Conservation (phyloP, 1,140 invertebrate species). For the Hypothenemus hampei region DNA sequence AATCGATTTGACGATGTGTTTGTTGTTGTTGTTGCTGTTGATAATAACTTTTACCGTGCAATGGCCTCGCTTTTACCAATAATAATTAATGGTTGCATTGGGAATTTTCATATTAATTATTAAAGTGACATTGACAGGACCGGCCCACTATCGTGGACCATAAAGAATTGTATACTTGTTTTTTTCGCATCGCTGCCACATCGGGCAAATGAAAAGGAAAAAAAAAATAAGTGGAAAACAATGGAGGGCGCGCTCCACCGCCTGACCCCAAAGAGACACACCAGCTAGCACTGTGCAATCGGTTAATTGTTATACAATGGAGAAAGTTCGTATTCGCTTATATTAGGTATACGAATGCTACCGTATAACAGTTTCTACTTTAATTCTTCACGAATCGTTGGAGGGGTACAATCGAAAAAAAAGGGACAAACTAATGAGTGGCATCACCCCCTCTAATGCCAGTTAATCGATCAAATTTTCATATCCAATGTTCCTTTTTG, state of each 20-base stretch:
- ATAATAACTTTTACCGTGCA: too few species aligned
- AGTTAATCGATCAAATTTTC: slow-evolving; percentile 23
- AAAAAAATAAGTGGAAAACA: slow-evolving; percentile 14
- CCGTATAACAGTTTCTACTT: not conserved
- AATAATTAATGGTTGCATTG: too few species aligned
- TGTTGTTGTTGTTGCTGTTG: too few species aligned
- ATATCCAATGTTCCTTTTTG: slow-evolving; percentile 17
- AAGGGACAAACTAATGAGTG: not conserved
- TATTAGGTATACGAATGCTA: slow-evolving; percentile 17
- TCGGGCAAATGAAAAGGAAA: too few species aligned
- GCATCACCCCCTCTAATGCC: not conserved
- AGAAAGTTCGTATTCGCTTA: slow-evolving; percentile 22
- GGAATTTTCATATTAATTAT: too few species aligned
- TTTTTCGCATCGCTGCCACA: not conserved
- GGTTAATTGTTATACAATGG: slow-evolving; percentile 28
- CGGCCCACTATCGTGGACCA: too few species aligned
- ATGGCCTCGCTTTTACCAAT: too few species aligned
- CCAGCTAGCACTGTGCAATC: slow-evolving; percentile 20
- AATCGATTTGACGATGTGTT: too few species aligned
- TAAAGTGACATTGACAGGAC: too few species aligned
- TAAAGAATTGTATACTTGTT: too few species aligned
- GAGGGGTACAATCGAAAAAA: not conserved
- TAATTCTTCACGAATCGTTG: not conserved
- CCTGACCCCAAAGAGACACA: slow-evolving; percentile 16
- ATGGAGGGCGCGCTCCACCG: slow-evolving; percentile 20